Evolutionary conservation across 2,888 invertebrate genomes (phyloP).

Genomic region (Lepidochitona cinerea): DNA sequence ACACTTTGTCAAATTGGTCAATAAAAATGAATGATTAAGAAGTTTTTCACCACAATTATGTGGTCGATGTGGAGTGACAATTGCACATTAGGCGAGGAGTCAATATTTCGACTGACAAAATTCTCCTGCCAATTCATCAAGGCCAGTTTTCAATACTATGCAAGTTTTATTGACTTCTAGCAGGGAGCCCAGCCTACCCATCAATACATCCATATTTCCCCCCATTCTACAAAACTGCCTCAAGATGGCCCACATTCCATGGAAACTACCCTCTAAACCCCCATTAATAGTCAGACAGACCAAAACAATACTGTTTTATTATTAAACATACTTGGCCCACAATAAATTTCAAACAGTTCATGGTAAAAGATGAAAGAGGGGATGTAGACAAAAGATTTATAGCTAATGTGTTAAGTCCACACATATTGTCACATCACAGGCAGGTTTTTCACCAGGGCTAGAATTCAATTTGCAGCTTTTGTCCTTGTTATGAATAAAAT

Average conservation of each 20-base stretch:
- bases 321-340: neutral
- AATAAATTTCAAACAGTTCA: neutral
- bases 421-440: neutral
- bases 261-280: neutral
- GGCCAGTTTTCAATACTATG: constrained; percentile 5
- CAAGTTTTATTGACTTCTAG: constrained; percentile 6
- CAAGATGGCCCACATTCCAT: neutral
- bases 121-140: constrained; percentile 6
- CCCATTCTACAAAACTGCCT: neutral
- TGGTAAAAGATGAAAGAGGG: no score
- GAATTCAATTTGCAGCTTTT: constrained; percentile 8
- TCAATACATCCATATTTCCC: constrained; percentile 1
- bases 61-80: constrained; percentile 8
- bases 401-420: neutral
- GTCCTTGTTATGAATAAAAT: neutral
- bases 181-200: neutral
- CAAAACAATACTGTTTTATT: no score
- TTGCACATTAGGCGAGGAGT: constrained; percentile 4
- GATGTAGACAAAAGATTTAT: neutral
- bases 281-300: no score
- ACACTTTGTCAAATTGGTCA: constrained; percentile 6
- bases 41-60: constrained; percentile 8
- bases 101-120: constrained; percentile 7
- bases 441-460: neutral
- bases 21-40: constrained; percentile 8